Base-by-base conservation (phyloP, 2,888 invertebrate genomes). In the Megastigmus dorsalis region DNA sequence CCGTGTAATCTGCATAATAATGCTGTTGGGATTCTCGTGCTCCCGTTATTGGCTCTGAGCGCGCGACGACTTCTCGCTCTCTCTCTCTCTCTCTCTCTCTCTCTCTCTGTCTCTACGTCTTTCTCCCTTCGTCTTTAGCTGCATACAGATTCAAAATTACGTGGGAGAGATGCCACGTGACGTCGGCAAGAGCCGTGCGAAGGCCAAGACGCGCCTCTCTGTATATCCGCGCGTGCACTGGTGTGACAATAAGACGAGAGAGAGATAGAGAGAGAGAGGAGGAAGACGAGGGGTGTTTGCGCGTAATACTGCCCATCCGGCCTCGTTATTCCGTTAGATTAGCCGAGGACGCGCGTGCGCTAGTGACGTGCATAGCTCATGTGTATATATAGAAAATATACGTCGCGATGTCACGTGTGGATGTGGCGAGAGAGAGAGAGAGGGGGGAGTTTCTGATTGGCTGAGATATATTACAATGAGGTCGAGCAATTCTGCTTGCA, bases 81-180 rank as follows among this genome's bases (percentile, higher is more conserved):
- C 54, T 33, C 55, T 52, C 50, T 30, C 13, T 2, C 45, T 3
- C 33, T 10, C 33, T 43, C 48, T 80, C 84, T 84, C 78, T n/a
- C n/a, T n/a, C n/a, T 20, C 45, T 41, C 43, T 9, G 41, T 33
- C 55, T 52, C 50, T 30, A 3, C 2, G 33, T 3, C 33, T 10
- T 23, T 43, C 48, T 80, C 84, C 84, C 78, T n/a, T n/a, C n/a
- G n/a, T n/a, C n/a, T n/a, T 77, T 76, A 80, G 77, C 81, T 78
- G 87, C 86, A 87, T 87, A 86, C 86, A 86, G 85, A 87, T 87
- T 86, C 86, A 83, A 85, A 86, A 87, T 87, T 87, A 86, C 82
- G 33, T 36, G 20, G 10, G n/a, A n/a, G n/a, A n/a, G n/a, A n/a
- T n/a, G n/a, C n/a, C n/a, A n/a, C n/a, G n/a, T n/a, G n/a, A n/a